Evolutionary conservation across 2,797 vertebrate genomes (phyloP).

Genomic region (Rhynchonycteris naso): DNA sequence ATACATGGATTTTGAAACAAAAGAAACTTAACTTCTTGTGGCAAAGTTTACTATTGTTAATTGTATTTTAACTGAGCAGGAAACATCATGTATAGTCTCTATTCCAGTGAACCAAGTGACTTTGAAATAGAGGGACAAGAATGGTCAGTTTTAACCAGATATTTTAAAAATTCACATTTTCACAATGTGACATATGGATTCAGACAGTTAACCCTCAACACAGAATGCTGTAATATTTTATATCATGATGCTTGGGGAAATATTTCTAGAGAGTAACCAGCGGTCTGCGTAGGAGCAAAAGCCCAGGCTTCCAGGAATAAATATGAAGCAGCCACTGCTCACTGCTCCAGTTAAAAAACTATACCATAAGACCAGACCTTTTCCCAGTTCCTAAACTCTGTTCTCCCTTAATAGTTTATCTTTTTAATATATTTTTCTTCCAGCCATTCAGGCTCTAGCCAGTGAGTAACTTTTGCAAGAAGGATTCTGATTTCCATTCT

Average conservation of each 20-base stretch:
- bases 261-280: constrained; percentile 43
- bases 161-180: constrained; percentile 80
- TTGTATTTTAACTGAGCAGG: constrained; percentile 45
- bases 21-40: constrained; percentile 50
- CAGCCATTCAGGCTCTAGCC: background rate
- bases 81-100: constrained; percentile 62
- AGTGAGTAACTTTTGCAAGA: constrained; percentile 43
- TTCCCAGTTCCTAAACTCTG: background rate
- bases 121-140: constrained; percentile 75
- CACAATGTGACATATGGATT: constrained; percentile 72
- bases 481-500: constrained; percentile 47
- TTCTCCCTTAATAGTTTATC: background rate
- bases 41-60: constrained; percentile 53
- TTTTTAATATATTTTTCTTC: constrained; percentile 38
- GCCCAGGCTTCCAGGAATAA: constrained; percentile 51
- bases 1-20: constrained; percentile 14
- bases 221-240: constrained; percentile 75
- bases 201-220: constrained; percentile 69
- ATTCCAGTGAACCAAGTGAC: constrained; percentile 70
- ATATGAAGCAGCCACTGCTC: background rate
- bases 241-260: constrained; percentile 74
- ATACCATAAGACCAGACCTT: background rate
- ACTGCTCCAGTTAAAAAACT: background rate
- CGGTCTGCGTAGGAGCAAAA: constrained; percentile 79
- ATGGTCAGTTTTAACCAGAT: constrained; percentile 67